Conservation (phyloP, 2,888 invertebrate species). For the Aspidapion aeneum region DNA sequence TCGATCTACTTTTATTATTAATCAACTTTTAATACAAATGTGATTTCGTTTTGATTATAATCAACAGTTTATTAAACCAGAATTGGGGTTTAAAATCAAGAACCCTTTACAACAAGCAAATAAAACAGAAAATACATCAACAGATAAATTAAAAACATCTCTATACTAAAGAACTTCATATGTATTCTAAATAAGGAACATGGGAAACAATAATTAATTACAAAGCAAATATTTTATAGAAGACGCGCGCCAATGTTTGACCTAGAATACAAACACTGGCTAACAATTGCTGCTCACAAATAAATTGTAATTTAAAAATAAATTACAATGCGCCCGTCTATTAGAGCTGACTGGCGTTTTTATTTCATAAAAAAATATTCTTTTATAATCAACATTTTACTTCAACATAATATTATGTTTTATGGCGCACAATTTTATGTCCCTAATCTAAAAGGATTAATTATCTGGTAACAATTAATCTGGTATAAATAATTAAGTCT, state of each 20-base stretch:
- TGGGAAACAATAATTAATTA: no score
- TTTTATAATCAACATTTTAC: neutral
- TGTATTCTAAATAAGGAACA: no score
- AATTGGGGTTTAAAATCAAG: no score
- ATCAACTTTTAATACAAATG: no score
- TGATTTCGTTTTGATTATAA: no score
- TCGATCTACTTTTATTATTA: no score
- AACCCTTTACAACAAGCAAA: no score
- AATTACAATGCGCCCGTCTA: neutral
- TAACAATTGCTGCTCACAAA: neutral
- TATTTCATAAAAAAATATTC: neutral
- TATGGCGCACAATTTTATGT: neutral
- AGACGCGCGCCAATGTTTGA: neutral
- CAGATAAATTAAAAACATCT: no score
- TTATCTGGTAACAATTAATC: neutral
- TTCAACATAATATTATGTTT: neutral
- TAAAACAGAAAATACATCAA: no score
- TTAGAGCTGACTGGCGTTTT: neutral
- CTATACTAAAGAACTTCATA: no score
- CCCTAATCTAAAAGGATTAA: neutral
- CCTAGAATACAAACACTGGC: neutral
- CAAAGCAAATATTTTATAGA: neutral
- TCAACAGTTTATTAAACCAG: no score
- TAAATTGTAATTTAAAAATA: neutral
- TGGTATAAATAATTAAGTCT: neutral